Conservation (phyloP, 2,888 invertebrate genomes). For the Fragum fragum region DNA sequence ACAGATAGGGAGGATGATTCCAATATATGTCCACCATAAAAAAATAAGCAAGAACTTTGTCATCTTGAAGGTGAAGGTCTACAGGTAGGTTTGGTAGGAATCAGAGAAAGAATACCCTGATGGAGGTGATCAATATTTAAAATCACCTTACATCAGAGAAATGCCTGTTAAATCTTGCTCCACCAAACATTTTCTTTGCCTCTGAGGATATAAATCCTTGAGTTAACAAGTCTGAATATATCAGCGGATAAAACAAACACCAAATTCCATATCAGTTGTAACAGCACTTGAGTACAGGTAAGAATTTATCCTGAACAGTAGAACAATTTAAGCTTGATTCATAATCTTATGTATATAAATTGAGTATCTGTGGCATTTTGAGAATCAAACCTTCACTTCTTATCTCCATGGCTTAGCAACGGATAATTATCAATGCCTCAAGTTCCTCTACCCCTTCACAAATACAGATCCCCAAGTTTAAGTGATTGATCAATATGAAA, state of each 20-base stretch:
- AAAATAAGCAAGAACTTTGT: no score
- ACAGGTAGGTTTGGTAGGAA: no score
- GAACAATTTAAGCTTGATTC: neutral
- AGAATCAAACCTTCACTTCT: slow-evolving; percentile 6
- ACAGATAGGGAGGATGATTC: no score
- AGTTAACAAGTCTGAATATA: slow-evolving; percentile 17
- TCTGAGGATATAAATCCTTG: slow-evolving; percentile 13
- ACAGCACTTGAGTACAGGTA: slow-evolving; percentile 1
- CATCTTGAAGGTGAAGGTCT: no score
- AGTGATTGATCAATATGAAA: no score
- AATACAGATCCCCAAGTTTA: no score
- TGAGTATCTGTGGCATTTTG: slow-evolving; percentile 1
- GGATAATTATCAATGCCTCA: neutral
- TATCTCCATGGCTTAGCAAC: slow-evolving; percentile 26
- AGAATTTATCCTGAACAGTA: slow-evolving; percentile 10
- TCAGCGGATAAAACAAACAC: slow-evolving; percentile 18
- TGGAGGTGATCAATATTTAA: no score
- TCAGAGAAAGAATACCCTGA: no score
- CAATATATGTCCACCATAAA: no score
- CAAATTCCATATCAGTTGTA: slow-evolving; percentile 19
- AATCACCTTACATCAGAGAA: slow-evolving; percentile 39
- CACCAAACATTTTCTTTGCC: slow-evolving; percentile 31
- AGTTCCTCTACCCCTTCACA: neutral
- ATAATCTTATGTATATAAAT: slow-evolving; percentile 21
- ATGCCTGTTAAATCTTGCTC: slow-evolving; percentile 56